These are phyloP conservation scores for Nyctibius bracteatus DNA, from an alignment of 2,113 vertebrate species.

Conservation along the genomic window DNA sequence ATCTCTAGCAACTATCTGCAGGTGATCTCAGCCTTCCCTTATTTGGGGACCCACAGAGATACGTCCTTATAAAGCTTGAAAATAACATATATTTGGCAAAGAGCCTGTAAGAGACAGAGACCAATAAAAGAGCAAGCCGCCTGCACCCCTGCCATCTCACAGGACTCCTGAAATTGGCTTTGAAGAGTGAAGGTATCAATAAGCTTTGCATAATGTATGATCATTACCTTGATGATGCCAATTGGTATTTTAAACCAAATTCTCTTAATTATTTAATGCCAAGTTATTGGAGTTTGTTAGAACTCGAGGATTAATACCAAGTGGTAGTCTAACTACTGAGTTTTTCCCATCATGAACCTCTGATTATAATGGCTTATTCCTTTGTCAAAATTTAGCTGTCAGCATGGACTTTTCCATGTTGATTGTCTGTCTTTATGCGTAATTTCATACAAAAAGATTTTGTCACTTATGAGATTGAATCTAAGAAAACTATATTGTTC, in stretches of 20 bases:
- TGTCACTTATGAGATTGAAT: neutral
- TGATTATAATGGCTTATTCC: neutral
- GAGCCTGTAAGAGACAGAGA: neutral
- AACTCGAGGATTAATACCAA: neutral
- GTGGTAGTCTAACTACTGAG: neutral
- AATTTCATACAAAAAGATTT: neutral
- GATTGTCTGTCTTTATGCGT: neutral
- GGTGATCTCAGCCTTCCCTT: neutral
- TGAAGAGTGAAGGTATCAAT: neutral
- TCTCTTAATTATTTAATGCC: neutral
- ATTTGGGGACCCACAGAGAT: neutral
- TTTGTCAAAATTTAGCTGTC: neutral
- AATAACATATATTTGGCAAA: neutral
- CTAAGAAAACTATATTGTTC: neutral
- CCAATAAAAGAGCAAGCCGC: neutral
- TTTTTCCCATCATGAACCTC: neutral
- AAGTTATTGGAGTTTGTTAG: neutral
- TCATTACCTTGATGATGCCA: neutral
- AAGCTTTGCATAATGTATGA: neutral
- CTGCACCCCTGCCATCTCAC: neutral
- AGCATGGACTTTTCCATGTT: neutral
- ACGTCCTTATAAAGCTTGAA: neutral
- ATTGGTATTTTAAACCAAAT: neutral
- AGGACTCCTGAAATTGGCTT: neutral
- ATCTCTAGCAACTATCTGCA: neutral